phyloP scores from a whole-genome alignment of 2,797 vertebrate species.

The Mionectes olivaceus region DNA sequence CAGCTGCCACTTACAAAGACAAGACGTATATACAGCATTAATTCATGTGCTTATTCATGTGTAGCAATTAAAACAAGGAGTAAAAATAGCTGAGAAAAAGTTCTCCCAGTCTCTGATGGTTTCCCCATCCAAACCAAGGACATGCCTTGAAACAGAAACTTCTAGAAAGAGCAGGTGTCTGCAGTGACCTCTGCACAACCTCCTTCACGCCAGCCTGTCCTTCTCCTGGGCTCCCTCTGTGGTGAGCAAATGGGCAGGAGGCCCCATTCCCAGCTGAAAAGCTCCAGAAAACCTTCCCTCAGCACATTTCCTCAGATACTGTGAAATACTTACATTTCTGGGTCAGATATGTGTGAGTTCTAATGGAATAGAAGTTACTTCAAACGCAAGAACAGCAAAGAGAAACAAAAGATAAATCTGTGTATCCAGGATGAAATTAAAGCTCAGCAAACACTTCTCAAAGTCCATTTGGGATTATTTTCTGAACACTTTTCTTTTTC shows the following conservation, averaged over 20 bases:
- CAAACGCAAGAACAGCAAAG: neutral
- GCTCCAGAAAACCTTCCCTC: neutral
- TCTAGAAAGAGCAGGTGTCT: neutral
- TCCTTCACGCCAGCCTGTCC: neutral
- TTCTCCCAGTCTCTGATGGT: no score
- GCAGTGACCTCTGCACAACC: rapidly evolving
- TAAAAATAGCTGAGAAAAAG: neutral
- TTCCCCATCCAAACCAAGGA: neutral
- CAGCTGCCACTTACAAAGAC: neutral
- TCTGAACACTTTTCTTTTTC: neutral
- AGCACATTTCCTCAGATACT: neutral
- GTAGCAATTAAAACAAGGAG: neutral
- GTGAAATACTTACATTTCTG: neutral
- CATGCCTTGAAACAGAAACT: neutral
- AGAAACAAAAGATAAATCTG: neutral
- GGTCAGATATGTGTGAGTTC: neutral
- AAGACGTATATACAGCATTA: neutral
- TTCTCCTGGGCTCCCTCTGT: neutral
- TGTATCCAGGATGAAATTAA: neutral
- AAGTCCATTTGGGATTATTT: neutral
- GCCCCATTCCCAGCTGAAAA: neutral
- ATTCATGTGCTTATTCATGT: neutral
- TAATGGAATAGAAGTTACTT: neutral
- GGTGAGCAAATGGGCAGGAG: neutral
- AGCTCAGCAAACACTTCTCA: neutral